Conservation (phyloP, 1,140 invertebrate genomes). For the Hylyphantes graminicola region DNA sequence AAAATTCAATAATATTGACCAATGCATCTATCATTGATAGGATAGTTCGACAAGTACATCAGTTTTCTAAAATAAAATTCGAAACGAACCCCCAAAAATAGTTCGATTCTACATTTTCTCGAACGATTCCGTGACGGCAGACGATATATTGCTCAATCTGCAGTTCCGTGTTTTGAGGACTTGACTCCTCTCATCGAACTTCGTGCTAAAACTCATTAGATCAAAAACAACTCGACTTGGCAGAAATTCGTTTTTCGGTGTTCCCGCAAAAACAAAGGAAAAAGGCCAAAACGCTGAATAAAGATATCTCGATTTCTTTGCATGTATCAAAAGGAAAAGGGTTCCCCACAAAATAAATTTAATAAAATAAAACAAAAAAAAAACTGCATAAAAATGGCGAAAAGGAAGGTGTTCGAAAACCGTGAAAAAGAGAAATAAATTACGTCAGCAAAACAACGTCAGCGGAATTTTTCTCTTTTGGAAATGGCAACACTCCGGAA, state of each 20-base stretch:
- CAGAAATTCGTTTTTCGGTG: slow-evolving; percentile 22
- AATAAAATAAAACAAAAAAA: background rate
- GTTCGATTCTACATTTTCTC: no score
- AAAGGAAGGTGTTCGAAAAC: slow-evolving; percentile 41
- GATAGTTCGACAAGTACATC: no score
- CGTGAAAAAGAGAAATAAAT: slow-evolving; percentile 54
- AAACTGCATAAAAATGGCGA: background rate
- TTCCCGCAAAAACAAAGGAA: background rate
- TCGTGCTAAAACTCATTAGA: slow-evolving; percentile 46
- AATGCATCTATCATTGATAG: no score
- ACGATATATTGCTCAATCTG: no score
- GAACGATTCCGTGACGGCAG: no score
- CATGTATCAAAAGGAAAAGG: slow-evolving; percentile 26
- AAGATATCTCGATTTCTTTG: slow-evolving; percentile 42
- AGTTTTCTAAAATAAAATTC: no score
- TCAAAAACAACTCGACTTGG: slow-evolving; percentile 39
- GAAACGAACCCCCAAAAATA: no score
- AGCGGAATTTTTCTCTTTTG: slow-evolving; percentile 36
- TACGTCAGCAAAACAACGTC: slow-evolving; percentile 55
- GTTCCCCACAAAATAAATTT: background rate
- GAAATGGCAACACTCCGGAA: slow-evolving; percentile 8
- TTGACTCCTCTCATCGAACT: no score
- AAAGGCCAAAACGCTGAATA: slow-evolving; percentile 31
- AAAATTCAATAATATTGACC: no score
- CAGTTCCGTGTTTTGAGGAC: no score